A percentile compares a stretch with the other conserved stretches of the same genome.
These are phyloP conservation scores for Esox masquinongy DNA, from an alignment of 2,797 vertebrate species.

Conservation along the genomic window DNA sequence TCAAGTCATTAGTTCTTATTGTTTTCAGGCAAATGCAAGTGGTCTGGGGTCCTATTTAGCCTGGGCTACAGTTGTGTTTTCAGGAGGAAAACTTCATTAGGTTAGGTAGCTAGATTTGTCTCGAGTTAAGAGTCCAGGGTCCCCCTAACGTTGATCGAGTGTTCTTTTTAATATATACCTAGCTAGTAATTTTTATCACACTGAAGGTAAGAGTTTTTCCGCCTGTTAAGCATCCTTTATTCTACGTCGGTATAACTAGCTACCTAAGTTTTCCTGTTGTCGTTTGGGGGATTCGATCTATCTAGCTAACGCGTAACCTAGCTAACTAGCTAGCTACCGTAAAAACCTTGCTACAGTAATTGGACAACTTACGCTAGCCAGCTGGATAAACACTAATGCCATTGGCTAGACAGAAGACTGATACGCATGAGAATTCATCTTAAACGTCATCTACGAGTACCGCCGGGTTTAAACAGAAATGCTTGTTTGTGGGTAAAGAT, in stretches of 20 bases:
- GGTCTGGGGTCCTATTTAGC: constrained; percentile 56
- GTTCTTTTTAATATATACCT: background rate
- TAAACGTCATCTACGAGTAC: background rate
- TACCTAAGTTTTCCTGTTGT: constrained; percentile 11
- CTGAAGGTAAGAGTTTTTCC: constrained; percentile 26
- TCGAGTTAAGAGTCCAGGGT: constrained; percentile 35
- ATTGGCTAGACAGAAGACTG: background rate
- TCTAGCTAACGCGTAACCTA: constrained; percentile 4
- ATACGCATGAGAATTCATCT: background rate
- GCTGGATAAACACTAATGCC: too few relatives aligned
- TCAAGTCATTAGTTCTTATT: constrained; percentile 1
- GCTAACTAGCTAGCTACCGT: background rate
- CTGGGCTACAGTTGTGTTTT: constrained; percentile 47
- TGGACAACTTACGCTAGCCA: background rate
- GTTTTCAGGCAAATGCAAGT: constrained; percentile 33
- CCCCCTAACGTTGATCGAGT: background rate
- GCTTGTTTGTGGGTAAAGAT: background rate
- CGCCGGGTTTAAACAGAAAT: background rate
- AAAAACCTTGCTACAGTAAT: background rate
- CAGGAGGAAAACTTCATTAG: constrained; percentile 58
- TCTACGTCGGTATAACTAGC: background rate
- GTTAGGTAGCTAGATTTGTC: constrained; percentile 34
- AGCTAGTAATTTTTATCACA: constrained; percentile 13
- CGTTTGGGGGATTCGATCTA: constrained; percentile 12
- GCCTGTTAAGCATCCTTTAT: background rate